phyloP scores from a whole-genome alignment of 2,113 vertebrate genomes.

The Microcebus jonahi region DNA sequence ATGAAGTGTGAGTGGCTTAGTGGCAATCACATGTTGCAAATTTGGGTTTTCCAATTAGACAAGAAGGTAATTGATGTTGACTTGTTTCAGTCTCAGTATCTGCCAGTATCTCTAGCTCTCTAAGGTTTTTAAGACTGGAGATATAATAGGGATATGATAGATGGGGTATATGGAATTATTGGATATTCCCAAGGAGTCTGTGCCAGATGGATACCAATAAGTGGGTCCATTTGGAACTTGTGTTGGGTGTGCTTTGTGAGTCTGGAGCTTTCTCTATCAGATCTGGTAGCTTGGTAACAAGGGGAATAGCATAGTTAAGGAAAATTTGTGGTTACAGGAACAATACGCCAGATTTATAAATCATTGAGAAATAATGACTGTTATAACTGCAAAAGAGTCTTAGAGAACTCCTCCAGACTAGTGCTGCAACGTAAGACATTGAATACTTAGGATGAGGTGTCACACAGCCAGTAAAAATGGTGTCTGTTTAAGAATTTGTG shows the following conservation, averaged over 20 bases:
- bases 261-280: background rate
- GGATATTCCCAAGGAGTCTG: background rate
- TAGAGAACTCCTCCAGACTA: background rate
- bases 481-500: background rate
- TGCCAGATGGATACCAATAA: background rate
- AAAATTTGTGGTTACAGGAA: background rate
- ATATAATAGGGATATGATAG: background rate
- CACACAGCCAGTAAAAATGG: background rate
- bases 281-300: background rate
- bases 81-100: background rate
- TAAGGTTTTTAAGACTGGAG: background rate
- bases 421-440: background rate
- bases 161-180: background rate
- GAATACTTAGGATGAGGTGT: background rate
- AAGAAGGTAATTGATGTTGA: background rate
- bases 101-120: background rate
- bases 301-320: background rate
- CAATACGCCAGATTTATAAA: background rate
- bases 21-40: background rate
- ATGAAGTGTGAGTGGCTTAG: background rate
- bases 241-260: background rate
- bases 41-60: background rate
- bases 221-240: background rate
- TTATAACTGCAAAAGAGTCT: background rate
- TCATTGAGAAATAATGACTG: constrained; percentile 9